Conservation (phyloP, 2,113 vertebrate genomes). For the Erpornis zantholeuca region DNA sequence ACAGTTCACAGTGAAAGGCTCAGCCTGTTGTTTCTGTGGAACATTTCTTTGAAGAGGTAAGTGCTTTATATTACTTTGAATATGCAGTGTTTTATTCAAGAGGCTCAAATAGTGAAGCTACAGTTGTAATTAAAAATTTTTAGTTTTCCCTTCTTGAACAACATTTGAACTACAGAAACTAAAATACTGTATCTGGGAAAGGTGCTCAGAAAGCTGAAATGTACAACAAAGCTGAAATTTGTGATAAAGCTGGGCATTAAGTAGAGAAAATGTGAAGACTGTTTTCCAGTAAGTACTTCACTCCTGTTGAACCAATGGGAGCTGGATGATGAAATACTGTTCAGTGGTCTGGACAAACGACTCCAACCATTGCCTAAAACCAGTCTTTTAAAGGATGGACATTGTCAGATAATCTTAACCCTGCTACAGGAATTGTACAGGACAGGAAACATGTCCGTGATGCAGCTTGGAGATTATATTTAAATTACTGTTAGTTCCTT, state of each 20-base stretch:
- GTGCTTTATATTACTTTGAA: slow-evolving; percentile 22
- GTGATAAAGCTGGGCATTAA: not conserved
- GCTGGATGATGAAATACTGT: not conserved
- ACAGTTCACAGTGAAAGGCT: not conserved
- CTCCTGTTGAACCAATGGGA: not conserved
- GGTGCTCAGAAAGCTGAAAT: not conserved
- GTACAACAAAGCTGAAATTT: not conserved
- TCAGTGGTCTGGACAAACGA: not conserved
- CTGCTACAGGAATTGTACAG: not conserved
- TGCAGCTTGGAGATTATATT: not conserved
- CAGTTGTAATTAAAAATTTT: not conserved
- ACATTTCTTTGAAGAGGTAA: slow-evolving; percentile 38
- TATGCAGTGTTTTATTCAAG: not conserved
- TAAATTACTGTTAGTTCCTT: not conserved
- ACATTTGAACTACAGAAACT: not conserved
- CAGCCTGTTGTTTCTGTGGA: not conserved
- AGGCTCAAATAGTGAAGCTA: not conserved
- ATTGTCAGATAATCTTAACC: not conserved
- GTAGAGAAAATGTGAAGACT: not conserved
- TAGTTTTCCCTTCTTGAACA: not conserved
- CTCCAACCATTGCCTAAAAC: not conserved
- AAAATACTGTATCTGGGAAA: not conserved
- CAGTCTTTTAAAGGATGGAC: not conserved
- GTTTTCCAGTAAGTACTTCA: not conserved
- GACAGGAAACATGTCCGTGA: not conserved